Base-by-base conservation (phyloP, 2,888 invertebrate genomes). In the Chrysomela aeneicollis region DNA sequence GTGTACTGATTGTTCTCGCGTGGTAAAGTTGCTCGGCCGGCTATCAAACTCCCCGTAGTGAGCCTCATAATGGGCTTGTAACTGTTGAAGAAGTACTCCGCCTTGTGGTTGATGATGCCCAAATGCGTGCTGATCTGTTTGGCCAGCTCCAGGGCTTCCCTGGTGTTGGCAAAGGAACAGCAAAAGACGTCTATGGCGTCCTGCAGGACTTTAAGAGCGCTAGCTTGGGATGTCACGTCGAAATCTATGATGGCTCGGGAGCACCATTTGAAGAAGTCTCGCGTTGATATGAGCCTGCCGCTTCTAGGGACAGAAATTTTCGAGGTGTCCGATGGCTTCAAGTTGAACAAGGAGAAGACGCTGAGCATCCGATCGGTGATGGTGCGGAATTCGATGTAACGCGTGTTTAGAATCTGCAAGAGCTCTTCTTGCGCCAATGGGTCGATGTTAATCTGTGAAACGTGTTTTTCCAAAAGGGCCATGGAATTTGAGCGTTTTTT, bases 201-300 rank as follows among this genome's bases (percentile, higher is more conserved):
- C 84, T 95, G 92, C 50, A 95, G 88, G 0, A 94, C 88, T 78
- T 88, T 90, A 10, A 90, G 79, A 3, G 89, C 89, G 0, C 90
- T 89, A 37, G 87, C 86, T 26, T 87, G 86, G 66, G 91, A 92
- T 0, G 90, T 87, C 0, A 92, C 88, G 66, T 92, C 88, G 80
- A 93, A 93, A 73, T 90, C 89, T 12, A 87, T 83, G 10, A 89
- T 86, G 4, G 94, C 89, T 77, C 98, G 86, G 3, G 88, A 85
- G 77, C 97, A 97, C 90, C 96, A 93, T 81, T 97, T 97, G 72
- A 97, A 89, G 53, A 98, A 86, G 85, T 98, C 98, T 73, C 97
- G 88, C 0, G 92, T 92, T 0, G 93, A 93, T 19, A 90, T 92
- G 50, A 90, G 82, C 71, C 93, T 85, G 0, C 89, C 88, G 49